These are phyloP conservation scores for Noctua janthe DNA, from an alignment of 2,888 invertebrate species.

Conservation along the genomic window DNA sequence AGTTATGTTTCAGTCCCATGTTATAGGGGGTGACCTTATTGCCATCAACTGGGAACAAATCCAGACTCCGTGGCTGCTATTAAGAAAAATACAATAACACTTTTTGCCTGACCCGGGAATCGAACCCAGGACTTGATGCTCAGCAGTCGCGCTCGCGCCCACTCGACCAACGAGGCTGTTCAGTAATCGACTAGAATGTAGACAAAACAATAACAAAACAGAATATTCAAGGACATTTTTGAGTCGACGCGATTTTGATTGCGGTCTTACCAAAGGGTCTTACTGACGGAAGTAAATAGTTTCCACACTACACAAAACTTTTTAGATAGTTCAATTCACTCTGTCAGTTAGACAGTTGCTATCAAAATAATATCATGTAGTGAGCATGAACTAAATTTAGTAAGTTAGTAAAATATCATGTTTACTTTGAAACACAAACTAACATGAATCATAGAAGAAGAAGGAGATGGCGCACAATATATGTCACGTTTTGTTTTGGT, in stretches of 20 bases:
- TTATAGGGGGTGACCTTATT: too few relatives aligned
- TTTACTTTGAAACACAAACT: constrained; percentile 48
- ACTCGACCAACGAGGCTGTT: background rate
- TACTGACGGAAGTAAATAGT: background rate
- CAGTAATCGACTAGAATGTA: background rate
- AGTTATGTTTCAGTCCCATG: too few relatives aligned
- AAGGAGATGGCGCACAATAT: constrained; percentile 61
- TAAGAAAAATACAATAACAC: background rate
- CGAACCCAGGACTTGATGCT: background rate
- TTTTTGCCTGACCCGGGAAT: background rate
- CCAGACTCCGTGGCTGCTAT: background rate
- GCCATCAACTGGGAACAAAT: too few relatives aligned
- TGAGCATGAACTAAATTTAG: constrained; percentile 33
- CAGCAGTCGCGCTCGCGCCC: background rate
- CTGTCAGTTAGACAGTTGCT: constrained; percentile 45
- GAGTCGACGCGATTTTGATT: background rate
- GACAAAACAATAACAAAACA: background rate
- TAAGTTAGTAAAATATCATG: constrained; percentile 55
- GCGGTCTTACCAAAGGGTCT: background rate
- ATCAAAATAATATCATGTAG: constrained; percentile 62
- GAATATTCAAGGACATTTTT: background rate
- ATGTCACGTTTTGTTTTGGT: constrained; percentile 73
- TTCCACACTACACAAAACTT: background rate
- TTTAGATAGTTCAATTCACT: background rate
- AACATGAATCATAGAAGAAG: constrained; percentile 56